phyloP scores from a whole-genome alignment of 2,888 invertebrate genomes.

The Cataglyphis albicans region DNA sequence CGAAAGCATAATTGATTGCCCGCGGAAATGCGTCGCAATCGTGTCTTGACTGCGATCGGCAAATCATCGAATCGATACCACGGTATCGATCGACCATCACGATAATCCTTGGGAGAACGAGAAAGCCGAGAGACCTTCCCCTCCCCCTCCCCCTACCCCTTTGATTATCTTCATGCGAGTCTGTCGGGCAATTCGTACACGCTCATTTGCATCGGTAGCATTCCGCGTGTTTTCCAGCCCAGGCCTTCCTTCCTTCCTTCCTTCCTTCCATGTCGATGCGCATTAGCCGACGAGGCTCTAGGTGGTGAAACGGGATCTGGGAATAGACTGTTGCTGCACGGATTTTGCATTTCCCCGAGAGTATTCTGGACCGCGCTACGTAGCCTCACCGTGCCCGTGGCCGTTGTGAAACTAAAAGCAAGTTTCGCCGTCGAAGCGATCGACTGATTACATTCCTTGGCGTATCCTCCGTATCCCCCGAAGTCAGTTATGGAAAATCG shows the following conservation, averaged over 20 bases:
- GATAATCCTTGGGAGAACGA: constrained; percentile 30
- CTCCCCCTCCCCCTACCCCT: neutral
- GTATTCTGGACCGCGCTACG: constrained; percentile 11
- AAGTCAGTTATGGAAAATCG: constrained; percentile 72
- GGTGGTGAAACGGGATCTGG: constrained; percentile 33
- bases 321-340: constrained; percentile 74
- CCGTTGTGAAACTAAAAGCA: constrained; percentile 20
- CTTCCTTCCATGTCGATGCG: constrained; percentile 65
- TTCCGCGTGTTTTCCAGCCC: constrained; percentile 64
- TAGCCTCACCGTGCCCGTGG: neutral
- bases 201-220: constrained; percentile 68
- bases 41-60: constrained; percentile 26
- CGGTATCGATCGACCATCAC: constrained; percentile 6
- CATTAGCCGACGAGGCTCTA: constrained; percentile 58
- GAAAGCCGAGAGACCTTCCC: neutral
- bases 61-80: constrained; percentile 31
- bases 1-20: constrained; percentile 30
- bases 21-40: constrained; percentile 15
- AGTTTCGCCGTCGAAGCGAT: constrained; percentile 44
- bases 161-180: constrained; percentile 9
- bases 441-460: constrained; percentile 51
- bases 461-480: constrained; percentile 7
- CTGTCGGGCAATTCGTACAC: constrained; percentile 24
- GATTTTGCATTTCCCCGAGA: constrained; percentile 78
- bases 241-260: constrained; percentile 49